These are phyloP conservation scores for Mimumesa dahlbomi DNA, from an alignment of 2,888 invertebrate species.

Conservation along the genomic window DNA sequence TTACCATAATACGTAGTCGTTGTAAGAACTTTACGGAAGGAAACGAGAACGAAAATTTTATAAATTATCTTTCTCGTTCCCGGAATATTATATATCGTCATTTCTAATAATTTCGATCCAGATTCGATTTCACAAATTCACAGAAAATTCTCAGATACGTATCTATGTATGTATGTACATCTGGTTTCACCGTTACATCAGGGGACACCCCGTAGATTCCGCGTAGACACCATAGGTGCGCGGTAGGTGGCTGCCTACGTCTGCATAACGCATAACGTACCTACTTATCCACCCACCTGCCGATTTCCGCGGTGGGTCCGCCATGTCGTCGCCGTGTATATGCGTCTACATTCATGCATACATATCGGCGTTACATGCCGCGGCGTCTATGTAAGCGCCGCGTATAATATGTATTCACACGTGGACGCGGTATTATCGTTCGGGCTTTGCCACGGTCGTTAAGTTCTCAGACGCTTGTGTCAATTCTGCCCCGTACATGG, in stretches of 20 bases:
- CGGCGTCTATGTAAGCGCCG: not conserved
- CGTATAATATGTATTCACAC: slow-evolving; percentile 14
- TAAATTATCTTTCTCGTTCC: no score
- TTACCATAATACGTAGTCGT: no score
- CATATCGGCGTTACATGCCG: not conserved
- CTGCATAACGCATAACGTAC: slow-evolving; percentile 32
- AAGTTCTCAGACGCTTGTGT: slow-evolving; percentile 22
- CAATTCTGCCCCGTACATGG: not conserved
- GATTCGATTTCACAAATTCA: no score
- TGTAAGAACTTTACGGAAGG: no score
- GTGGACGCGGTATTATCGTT: slow-evolving; percentile 28
- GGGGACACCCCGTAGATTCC: no score
- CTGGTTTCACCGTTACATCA: no score
- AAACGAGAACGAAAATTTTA: no score
- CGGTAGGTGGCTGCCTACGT: slow-evolving; percentile 17
- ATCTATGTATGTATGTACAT: not conserved
- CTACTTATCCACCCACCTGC: slow-evolving; percentile 46
- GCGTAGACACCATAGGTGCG: no score
- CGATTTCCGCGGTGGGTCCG: slow-evolving; percentile 32
- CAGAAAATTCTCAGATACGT: no score
- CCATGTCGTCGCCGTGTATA: slow-evolving; percentile 28
- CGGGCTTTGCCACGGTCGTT: slow-evolving; percentile 29
- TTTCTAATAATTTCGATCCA: no score
- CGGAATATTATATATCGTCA: no score
- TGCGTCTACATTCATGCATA: slow-evolving; percentile 16